phyloP scores from a whole-genome alignment of 2,888 invertebrate genomes.

The Aradus depressus region DNA sequence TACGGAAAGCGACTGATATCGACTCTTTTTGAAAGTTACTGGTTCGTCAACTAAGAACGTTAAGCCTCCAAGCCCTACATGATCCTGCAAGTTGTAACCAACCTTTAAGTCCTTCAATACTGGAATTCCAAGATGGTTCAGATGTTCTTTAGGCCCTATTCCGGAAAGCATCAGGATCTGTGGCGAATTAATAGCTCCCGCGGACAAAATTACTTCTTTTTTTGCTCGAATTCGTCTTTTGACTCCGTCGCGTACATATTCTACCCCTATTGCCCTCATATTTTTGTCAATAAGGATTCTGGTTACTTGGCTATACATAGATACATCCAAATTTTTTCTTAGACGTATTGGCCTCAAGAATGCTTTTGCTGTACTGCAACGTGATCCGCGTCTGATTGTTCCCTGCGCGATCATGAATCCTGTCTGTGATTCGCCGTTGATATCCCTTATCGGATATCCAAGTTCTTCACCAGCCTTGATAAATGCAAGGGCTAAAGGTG shows the following conservation, averaged over 20 bases:
- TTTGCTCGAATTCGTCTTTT: slow-evolving; percentile 57
- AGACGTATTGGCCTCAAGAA: slow-evolving; percentile 71
- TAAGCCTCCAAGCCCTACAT: slow-evolving; percentile 73
- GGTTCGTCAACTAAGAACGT: slow-evolving; percentile 74
- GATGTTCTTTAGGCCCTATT: slow-evolving; percentile 66
- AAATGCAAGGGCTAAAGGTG: slow-evolving; percentile 70
- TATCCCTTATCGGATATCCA: slow-evolving; percentile 68
- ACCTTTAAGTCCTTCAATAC: slow-evolving; percentile 57
- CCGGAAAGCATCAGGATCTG: slow-evolving; percentile 87
- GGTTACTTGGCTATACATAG: slow-evolving; percentile 62
- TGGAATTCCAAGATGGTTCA: slow-evolving; percentile 58
- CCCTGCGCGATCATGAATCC: slow-evolving; percentile 81
- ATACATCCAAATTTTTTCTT: slow-evolving; percentile 65
- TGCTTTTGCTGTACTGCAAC: slow-evolving; percentile 81
- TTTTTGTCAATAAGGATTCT: slow-evolving; percentile 44
- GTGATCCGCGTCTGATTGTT: slow-evolving; percentile 68
- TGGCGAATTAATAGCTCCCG: slow-evolving; percentile 79
- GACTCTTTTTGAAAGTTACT: slow-evolving; percentile 60
- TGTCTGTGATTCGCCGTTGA: slow-evolving; percentile 71
- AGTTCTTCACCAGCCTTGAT: slow-evolving; percentile 70
- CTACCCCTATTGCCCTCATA: slow-evolving; percentile 59
- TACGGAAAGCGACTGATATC: slow-evolving; percentile 65
- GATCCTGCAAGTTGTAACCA: slow-evolving; percentile 76
- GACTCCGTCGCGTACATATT: slow-evolving; percentile 55
- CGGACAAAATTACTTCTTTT: slow-evolving; percentile 71